These are phyloP conservation scores for Drosophila athabasca DNA, from an alignment of 1,140 invertebrate genomes.

Conservation along the genomic window DNA sequence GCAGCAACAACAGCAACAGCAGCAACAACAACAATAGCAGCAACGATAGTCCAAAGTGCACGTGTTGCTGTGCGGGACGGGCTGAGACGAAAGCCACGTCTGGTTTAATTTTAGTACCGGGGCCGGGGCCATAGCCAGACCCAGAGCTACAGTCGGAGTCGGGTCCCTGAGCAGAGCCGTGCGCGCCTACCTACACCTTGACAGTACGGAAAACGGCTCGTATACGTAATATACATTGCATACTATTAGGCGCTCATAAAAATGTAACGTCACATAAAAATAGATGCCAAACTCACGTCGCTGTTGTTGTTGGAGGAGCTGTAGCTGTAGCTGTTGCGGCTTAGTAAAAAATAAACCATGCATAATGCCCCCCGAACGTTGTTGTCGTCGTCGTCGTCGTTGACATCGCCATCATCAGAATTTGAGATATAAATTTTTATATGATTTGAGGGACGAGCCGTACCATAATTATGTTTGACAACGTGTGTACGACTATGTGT, in stretches of 20 bases:
- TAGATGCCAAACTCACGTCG: constrained; percentile 55
- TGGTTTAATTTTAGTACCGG: constrained; percentile 78
- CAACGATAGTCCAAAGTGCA: constrained; percentile 58
- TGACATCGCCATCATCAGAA: constrained; percentile 60
- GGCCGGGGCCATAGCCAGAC: constrained; percentile 14
- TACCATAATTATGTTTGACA: constrained; percentile 51
- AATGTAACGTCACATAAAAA: constrained; percentile 75
- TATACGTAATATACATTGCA: constrained; percentile 63
- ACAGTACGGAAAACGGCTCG: constrained; percentile 55
- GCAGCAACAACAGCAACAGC: background rate
- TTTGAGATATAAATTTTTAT: constrained; percentile 77
- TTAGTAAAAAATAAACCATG: constrained; percentile 48
- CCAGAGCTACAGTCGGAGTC: constrained; percentile 2
- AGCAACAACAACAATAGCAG: constrained; percentile 1
- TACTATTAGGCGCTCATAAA: constrained; percentile 76
- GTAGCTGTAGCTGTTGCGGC: constrained; percentile 7
- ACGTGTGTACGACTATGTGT: constrained; percentile 11
- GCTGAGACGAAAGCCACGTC: constrained; percentile 65
- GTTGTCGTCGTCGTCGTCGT: background rate
- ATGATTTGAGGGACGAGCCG: constrained; percentile 54
- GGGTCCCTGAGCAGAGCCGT: constrained; percentile 24
- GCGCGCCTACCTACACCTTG: constrained; percentile 49
- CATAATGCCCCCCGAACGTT: constrained; percentile 43
- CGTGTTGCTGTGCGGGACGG: constrained; percentile 56
- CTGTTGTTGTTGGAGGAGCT: no score